Evolutionary conservation across 2,888 invertebrate species (phyloP), one percentile per base, ranked within the genome.

Genomic region (Eupsilia transversa): DNA sequence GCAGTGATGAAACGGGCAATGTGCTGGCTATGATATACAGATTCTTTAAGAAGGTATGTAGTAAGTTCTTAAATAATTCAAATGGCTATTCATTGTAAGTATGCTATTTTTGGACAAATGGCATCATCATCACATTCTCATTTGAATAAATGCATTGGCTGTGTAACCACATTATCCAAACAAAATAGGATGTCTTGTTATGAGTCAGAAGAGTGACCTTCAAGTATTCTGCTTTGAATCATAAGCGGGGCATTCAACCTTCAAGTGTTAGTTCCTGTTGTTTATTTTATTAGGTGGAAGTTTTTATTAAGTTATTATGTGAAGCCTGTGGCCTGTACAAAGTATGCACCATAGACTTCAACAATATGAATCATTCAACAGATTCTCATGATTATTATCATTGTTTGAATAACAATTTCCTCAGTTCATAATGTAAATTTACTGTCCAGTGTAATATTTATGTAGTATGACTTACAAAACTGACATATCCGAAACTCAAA

Each of bases 21-120:
- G 97, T 98, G 73, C 90, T 97, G 70, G 96, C 97, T 38, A 92
- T 97, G 82, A 94, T 97, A 70, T 97, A 97, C 88, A 96, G 97
- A 88, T 96, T 97, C 80, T 96, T 97, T 46, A 98, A 98, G 92
- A 98, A 98, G 94, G 97, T 97, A 91, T 68, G 65, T 68, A 60
- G 14, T 27, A 23, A 23, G 69, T 76, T 68, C 65, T 43, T n/a
- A 30, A 49, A 41, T 33, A n/a, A 56, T 60, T 46, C 10, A 30
- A 64, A 57, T 65, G 56, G 63, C 56, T 66, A 73, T 61, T 75
- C 17, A 67, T 60, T 73, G 9, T n/a, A 43, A 43, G 3, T 7
- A 7, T 46, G 38, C 74, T 81, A 73, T 74, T 76, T 63, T 72
- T 57, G 68, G 38, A 27, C 49, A 64, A 46, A 66, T 78, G 79